Percentiles rank a stretch among this genome's conserved stretches.
Conservation (phyloP, 2,797 vertebrate genomes). For the Enteromius fasciolatus region DNA sequence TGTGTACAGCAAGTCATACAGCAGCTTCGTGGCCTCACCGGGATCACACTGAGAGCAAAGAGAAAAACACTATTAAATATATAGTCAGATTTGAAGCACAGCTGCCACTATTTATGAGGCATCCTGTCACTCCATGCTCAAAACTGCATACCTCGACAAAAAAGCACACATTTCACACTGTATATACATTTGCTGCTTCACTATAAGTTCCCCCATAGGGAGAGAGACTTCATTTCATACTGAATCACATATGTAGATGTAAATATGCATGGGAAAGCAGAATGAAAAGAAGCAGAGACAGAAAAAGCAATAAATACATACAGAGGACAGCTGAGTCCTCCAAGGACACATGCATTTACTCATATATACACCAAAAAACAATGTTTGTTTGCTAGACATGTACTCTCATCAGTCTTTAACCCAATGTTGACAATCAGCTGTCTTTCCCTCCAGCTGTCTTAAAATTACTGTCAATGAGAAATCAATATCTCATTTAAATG, state of each 20-base stretch:
- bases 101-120: conserved; percentile 12
- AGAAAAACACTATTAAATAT: conserved; percentile 17
- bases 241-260: neutral
- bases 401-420: conserved; percentile 47
- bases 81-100: conserved; percentile 27
- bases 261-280: conserved; percentile 15
- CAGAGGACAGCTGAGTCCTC: neutral
- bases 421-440: conserved; percentile 24
- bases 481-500: conserved; percentile 71
- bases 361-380: conserved; percentile 34
- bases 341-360: conserved; percentile 59
- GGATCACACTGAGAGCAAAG: conserved; percentile 75
- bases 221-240: conserved; percentile 45
- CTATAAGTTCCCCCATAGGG: neutral
- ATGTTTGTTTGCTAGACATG: conserved; percentile 23
- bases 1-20: conserved; percentile 85
- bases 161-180: conserved; percentile 34
- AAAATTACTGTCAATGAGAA: conserved; percentile 58
- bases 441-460: conserved; percentile 48
- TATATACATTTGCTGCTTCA: conserved; percentile 4
- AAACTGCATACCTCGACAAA: conserved; percentile 27
- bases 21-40: conserved; percentile 83
- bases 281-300: neutral
- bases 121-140: neutral
- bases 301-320: conserved; percentile 9